Base-by-base conservation (phyloP, 2,888 invertebrate genomes). In the Mayetiola destructor region DNA sequence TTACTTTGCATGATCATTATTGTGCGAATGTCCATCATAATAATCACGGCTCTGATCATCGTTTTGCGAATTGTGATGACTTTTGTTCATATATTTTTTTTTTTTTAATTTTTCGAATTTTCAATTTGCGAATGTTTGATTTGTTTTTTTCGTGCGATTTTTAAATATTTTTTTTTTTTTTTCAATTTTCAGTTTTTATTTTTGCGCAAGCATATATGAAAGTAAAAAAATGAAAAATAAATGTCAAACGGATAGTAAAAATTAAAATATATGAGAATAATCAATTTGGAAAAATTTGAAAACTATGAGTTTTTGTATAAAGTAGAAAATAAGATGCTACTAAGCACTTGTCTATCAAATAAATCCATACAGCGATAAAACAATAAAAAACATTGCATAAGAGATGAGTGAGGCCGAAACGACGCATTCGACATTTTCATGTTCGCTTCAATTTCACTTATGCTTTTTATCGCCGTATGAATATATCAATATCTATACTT, bases 1-100 rank as follows among this genome's bases (percentile, higher is more conserved):
- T 65, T 63, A 66, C 66, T 65, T 66, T 61, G 62, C 62, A 60
- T 66, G 63, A 59, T 66, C 65, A 61, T 65, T 64, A 61, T 65
- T 65, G 59, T 64, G 65, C 23, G 64, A 63, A 62, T 64, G 64
- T 59, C 64, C 65, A 61, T 66, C 65, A 63, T 65, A 65, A 61
- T 63, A 65, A 62, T 65, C 66, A 63, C 64, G 62, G 64, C 63
- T 61, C 59, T 64, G 64, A 59, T 65, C 64, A 63, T 66, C 64
- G 30, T n/a, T 30, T 16, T 53, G 53, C 32, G 53, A 48, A 48
- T 48, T 48, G 60, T 60, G 59, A 59, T 64, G 64, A 59, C 64
- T 62, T 48, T 48, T 23, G 23, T 48, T 40, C 27, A 27, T 48
- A 27, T 48, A 48, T 27, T 48, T 27, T 23, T 48, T 23, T 48